A percentile compares a stretch with the other conserved stretches of the same genome.
These are phyloP conservation scores for Drosophila nasuta DNA, from an alignment of 1,140 invertebrate species.

Conservation along the genomic window DNA sequence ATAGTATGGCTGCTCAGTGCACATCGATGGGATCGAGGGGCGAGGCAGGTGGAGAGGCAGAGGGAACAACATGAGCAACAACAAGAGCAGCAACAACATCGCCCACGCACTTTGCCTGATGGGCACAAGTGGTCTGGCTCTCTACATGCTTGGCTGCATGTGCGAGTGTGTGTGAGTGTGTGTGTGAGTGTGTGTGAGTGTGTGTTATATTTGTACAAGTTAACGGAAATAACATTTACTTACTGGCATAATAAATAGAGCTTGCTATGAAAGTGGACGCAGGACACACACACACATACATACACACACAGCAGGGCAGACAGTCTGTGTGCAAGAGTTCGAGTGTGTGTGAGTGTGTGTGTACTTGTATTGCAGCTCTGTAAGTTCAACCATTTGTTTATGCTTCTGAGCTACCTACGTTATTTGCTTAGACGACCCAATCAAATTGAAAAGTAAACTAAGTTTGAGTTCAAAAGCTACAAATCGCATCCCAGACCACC, in stretches of 20 bases:
- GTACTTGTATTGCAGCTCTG: conserved; percentile 31
- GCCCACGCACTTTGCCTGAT: conserved; percentile 42
- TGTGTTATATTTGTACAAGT: conserved; percentile 70
- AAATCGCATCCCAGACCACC: conserved; percentile 50
- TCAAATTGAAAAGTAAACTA: conserved; percentile 81
- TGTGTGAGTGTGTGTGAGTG: conserved; percentile 7
- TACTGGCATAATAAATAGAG: conserved; percentile 79
- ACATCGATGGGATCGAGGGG: neutral
- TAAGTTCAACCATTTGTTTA: conserved; percentile 67
- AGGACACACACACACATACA: conserved; percentile 41
- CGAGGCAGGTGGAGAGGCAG: neutral
- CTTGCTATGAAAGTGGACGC: conserved; percentile 49
- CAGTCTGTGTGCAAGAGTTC: conserved; percentile 8
- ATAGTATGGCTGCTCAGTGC: conserved; percentile 24
- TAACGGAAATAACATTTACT: conserved; percentile 82
- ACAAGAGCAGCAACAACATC: conserved; percentile 17
- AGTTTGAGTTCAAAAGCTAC: conserved; percentile 74
- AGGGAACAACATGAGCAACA: conserved; percentile 13
- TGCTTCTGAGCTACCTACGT: conserved; percentile 63
- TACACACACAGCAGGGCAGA: neutral
- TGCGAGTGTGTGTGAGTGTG: conserved; percentile 17
- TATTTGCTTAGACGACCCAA: conserved; percentile 77
- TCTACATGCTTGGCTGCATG: neutral
- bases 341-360: conserved; percentile 16
- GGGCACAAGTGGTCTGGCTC: conserved; percentile 27